Evolutionary conservation across 2,888 invertebrate genomes (phyloP), one percentile per base, ranked within the genome.

Genomic region (Caenorhabditis sp.): DNA sequence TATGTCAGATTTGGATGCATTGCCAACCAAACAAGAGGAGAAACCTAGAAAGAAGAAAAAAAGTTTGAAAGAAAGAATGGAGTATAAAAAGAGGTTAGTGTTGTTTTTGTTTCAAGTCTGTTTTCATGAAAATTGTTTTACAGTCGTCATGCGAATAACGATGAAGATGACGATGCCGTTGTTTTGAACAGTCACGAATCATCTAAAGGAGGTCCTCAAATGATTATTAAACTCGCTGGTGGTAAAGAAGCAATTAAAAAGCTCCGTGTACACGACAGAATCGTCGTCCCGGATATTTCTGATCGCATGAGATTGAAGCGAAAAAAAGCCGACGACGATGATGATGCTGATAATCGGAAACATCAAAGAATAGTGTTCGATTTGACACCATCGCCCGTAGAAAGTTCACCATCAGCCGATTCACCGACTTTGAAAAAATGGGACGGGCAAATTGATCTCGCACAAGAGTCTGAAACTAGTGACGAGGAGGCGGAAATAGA

Each of bases 401-500:
- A 31, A 17, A 58, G 60, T 0, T 64, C 63, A 12, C 49, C 62
- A 1, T 58, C 64, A 3, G 61, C 61, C 14, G 70, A 67, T n/a
- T 70, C 75, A 1, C 75, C 67, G 20, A 75, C 70, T 4, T 60
- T 75, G 59, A 64, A 57, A 20, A 77, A 77, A 27, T 83, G 83
- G 83, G 67, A 83, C 52, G 83, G 83, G 1, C 78, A 78, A 54
- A 83, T 83, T 20, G 56, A 71, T 36, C 52, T 83, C 23, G 75
- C 67, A 36, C 80, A 82, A n/a, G 78, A 76, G 23, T 76, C 77
- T 0, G 81, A 75, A 17, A 59, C 67, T 17, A 65, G 61, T 10
- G 76, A 76, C 50, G 81, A 80, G 20, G 85, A 85, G 60, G 83
- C 81, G 10, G 82, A 82, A 63, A 85, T 85, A 31, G 85, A 85